Percentiles rank a stretch among this genome's conserved stretches.
These are phyloP conservation scores for Papilio polyxenes DNA, from an alignment of 1,140 invertebrate species.

Conservation along the genomic window DNA sequence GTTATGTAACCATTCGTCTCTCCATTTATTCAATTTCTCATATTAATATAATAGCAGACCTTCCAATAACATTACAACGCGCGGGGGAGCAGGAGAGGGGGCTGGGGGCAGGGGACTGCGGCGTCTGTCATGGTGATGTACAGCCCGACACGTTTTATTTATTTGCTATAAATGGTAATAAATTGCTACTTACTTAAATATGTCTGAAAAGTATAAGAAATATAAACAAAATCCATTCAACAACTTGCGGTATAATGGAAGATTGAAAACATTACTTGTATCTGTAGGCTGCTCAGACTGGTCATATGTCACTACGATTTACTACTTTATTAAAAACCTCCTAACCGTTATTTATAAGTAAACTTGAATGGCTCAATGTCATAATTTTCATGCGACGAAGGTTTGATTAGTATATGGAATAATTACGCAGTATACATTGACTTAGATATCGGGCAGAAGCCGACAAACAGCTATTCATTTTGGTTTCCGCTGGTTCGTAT, in stretches of 20 bases:
- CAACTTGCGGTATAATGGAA: background rate
- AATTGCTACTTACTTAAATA: slow-evolving; percentile 14
- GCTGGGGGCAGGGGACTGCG: background rate
- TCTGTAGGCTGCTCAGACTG: background rate
- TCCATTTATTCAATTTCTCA: background rate
- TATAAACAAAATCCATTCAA: background rate
- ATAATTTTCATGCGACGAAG: no score
- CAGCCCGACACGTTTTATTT: slow-evolving; percentile 24
- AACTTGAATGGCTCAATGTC: no score
- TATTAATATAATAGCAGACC: background rate
- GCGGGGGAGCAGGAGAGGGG: background rate
- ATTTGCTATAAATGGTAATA: slow-evolving; percentile 26
- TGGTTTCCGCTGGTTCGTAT: background rate
- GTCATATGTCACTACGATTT: no score
- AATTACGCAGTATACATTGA: no score
- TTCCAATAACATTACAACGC: no score
- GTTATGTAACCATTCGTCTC: background rate
- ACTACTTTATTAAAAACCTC: no score
- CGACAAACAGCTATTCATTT: background rate
- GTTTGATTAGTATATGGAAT: no score
- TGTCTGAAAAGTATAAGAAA: background rate
- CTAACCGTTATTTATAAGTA: no score
- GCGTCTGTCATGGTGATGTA: slow-evolving; percentile 38
- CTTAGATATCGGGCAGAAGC: no score
- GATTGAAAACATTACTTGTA: background rate